A percentile compares a stretch with the other conserved stretches of the same genome.
Evolutionary conservation across 1,140 invertebrate genomes (phyloP).

Genomic region (Drosophila teissieri): DNA sequence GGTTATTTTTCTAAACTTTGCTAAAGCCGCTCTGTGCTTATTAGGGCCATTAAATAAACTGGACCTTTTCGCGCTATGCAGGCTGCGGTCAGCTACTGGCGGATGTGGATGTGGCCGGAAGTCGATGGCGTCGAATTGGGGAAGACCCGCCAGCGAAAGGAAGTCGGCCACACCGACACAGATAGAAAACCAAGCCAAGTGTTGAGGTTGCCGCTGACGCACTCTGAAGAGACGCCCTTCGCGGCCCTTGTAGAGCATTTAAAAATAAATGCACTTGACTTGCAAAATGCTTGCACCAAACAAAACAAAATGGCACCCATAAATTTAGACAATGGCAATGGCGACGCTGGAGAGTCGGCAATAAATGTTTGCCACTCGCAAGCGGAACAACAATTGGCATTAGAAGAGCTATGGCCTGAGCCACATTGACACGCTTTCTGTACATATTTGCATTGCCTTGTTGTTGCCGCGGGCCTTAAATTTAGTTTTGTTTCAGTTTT

Average conservation of each 20-base stretch:
- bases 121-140: slow-evolving; percentile 48
- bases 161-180: slow-evolving; percentile 24
- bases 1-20: background rate
- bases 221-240: slow-evolving; percentile 36
- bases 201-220: slow-evolving; percentile 76
- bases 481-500: slow-evolving; percentile 13
- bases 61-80: slow-evolving; percentile 15
- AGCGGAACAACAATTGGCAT: slow-evolving; percentile 34
- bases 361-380: slow-evolving; percentile 73
- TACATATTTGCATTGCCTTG: slow-evolving; percentile 52
- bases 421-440: slow-evolving; percentile 70
- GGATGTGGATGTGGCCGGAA: slow-evolving; percentile 67
- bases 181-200: slow-evolving; percentile 31
- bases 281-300: slow-evolving; percentile 57
- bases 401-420: slow-evolving; percentile 39
- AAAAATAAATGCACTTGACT: slow-evolving; percentile 78
- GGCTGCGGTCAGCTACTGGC: slow-evolving; percentile 58
- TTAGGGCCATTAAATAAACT: background rate
- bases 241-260: slow-evolving; percentile 48
- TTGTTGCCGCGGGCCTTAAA: slow-evolving; percentile 16
- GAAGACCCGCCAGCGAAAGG: slow-evolving; percentile 33
- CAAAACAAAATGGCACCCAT: slow-evolving; percentile 67
- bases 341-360: slow-evolving; percentile 58
- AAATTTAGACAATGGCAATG: slow-evolving; percentile 68
- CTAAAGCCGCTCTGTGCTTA: too few species aligned